Conservation (phyloP, 2,113 vertebrate species). For the Stigmatopora nigra region DNA sequence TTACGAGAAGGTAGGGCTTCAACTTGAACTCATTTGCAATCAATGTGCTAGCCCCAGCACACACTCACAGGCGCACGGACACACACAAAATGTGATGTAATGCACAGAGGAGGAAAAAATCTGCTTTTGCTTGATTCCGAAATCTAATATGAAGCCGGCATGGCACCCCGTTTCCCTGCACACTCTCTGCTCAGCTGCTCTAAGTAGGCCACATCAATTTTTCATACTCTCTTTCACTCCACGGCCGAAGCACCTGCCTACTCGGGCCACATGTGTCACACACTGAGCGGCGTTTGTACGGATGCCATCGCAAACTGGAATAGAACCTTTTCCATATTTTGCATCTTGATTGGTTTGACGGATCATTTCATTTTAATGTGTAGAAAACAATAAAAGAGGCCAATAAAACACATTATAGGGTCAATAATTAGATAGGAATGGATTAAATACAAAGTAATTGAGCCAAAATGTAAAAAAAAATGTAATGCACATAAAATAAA, state of each 20-base stretch:
- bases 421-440: no score
- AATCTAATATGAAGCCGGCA: conserved; percentile 51
- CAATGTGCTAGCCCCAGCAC: neutral
- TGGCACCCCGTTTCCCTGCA: conserved; percentile 31
- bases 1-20: neutral
- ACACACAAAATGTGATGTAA: conserved; percentile 39
- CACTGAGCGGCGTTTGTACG: neutral
- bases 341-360: neutral
- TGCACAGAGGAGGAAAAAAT: conserved; percentile 26
- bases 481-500: neutral
- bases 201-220: conserved; percentile 66
- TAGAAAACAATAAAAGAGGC: neutral
- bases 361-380: no score
- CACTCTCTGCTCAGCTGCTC: conserved; percentile 51
- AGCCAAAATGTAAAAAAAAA: neutral
- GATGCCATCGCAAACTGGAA: conserved; percentile 15
- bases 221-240: conserved; percentile 54
- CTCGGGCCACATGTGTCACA: conserved; percentile 26
- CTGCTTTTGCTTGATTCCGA: conserved; percentile 35
- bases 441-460: no score
- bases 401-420: neutral
- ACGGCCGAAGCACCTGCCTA: conserved; percentile 48
- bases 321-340: conserved; percentile 10
- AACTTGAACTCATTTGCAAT: neutral
- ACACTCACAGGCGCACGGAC: conserved; percentile 10